Percentiles rank a stretch among this genome's conserved stretches.
Evolutionary conservation across 2,888 invertebrate species (phyloP).

Genomic region (Dione juno): DNA sequence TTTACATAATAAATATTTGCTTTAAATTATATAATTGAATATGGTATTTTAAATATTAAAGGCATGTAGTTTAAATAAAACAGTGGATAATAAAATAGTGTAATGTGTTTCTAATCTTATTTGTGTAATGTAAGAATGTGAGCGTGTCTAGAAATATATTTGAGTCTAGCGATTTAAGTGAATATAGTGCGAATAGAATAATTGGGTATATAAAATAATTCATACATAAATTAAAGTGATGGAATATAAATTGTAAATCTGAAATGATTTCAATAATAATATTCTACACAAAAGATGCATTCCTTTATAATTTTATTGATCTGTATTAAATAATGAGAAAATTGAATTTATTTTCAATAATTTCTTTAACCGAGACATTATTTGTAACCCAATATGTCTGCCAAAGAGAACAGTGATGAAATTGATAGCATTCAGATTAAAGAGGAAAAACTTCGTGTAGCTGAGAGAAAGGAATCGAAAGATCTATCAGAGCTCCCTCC

Average conservation of each 20-base stretch:
- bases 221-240: neutral
- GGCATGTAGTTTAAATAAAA: neutral
- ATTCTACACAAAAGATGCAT: conserved; percentile 60
- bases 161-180: conserved; percentile 36
- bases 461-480: conserved; percentile 57
- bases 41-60: neutral
- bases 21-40: neutral
- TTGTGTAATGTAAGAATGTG: conserved; percentile 38
- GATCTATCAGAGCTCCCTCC: conserved; percentile 64
- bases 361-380: conserved; percentile 55
- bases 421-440: conserved; percentile 52
- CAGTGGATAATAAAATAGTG: conserved; percentile 22
- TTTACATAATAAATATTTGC: neutral
- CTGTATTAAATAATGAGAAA: conserved; percentile 58
- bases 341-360: conserved; percentile 74
- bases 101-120: conserved; percentile 38
- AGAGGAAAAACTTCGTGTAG: conserved; percentile 49
- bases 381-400: conserved; percentile 59
- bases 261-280: neutral
- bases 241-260: neutral
- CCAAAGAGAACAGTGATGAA: conserved; percentile 68
- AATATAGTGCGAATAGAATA: conserved; percentile 33
- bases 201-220: conserved; percentile 1
- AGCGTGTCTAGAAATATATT: conserved; percentile 43
- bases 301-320: conserved; percentile 63